Conservation (phyloP, 1,140 invertebrate genomes). For the Drosophila tani region DNA sequence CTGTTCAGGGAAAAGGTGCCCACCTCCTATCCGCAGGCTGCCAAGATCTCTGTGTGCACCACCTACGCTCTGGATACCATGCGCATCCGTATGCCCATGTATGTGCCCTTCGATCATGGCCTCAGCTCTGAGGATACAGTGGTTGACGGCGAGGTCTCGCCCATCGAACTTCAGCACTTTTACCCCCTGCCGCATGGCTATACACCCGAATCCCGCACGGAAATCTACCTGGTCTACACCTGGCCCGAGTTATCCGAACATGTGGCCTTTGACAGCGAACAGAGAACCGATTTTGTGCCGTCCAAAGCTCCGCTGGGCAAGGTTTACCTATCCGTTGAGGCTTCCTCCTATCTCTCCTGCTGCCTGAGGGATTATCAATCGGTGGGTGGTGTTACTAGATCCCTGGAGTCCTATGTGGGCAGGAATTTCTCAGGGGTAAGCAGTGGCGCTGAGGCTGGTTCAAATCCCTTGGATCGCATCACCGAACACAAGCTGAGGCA, state of each 20-base stretch:
- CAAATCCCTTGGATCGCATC: conserved; percentile 68
- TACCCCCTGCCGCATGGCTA: conserved; percentile 94
- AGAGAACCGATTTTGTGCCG: conserved; percentile 95
- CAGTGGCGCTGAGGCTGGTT: conserved; percentile 41
- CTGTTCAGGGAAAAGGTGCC: conserved; percentile 93
- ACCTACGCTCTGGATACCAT: conserved; percentile 93
- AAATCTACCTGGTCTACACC: conserved; percentile 92
- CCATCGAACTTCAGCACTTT: conserved; percentile 57
- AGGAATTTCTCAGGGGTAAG: conserved; percentile 84
- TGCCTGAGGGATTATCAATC: conserved; percentile 87
- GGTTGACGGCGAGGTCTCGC: conserved; percentile 48
- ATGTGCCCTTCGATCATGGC: conserved; percentile 69
- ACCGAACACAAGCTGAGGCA: conserved; percentile 58
- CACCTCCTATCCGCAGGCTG: conserved; percentile 87
- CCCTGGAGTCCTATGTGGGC: conserved; percentile 87
- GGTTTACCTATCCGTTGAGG: conserved; percentile 87
- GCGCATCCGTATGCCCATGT: conserved; percentile 85
- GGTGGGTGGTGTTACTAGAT: conserved; percentile 85
- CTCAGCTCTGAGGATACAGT: conserved; percentile 60
- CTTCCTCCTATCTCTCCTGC: conserved; percentile 89
- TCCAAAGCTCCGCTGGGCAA: conserved; percentile 93
- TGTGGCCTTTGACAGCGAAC: conserved; percentile 94
- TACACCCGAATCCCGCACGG: conserved; percentile 91
- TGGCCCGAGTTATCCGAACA: conserved; percentile 95
- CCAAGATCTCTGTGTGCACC: conserved; percentile 90